Conservation (phyloP, 2,888 invertebrate species). For the Papilio demoleus region DNA sequence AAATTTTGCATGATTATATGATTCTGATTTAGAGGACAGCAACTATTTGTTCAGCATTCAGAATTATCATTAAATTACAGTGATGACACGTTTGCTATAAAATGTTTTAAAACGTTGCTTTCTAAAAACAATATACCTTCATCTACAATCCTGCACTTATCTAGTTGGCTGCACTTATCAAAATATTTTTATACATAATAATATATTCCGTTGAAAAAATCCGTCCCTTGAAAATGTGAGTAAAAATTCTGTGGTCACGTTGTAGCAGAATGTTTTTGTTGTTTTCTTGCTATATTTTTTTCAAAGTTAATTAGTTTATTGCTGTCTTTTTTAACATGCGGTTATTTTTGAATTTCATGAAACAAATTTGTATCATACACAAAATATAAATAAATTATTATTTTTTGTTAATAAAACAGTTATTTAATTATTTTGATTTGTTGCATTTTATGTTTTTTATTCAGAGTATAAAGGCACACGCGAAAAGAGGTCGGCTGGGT, state of each 20-base stretch:
- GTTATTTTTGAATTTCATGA: too few species aligned
- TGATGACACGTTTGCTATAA: not conserved
- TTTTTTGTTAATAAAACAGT: too few species aligned
- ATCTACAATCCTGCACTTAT: not conserved
- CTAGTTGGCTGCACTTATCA: constrained; percentile 6
- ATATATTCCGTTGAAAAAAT: not conserved
- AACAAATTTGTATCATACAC: too few species aligned
- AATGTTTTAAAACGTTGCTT: not conserved
- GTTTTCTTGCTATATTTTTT: constrained; percentile 1
- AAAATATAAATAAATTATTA: too few species aligned
- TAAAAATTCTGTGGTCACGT: not conserved
- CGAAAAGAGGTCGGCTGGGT: constrained; percentile 13
- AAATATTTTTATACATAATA: not conserved
- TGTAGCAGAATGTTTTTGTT: not conserved
- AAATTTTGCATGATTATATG: too few species aligned
- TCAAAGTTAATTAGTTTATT: not conserved
- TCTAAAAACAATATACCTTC: not conserved
- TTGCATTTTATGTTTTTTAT: not conserved
- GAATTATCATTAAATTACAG: too few species aligned
- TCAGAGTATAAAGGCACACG: constrained; percentile 19
- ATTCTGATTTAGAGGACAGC: too few species aligned
- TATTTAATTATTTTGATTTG: not conserved
- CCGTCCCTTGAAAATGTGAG: not conserved
- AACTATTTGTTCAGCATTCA: too few species aligned
- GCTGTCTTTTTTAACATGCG: not conserved